phyloP scores from a whole-genome alignment of 1,140 invertebrate genomes.

The Drosophila grimshawi region DNA sequence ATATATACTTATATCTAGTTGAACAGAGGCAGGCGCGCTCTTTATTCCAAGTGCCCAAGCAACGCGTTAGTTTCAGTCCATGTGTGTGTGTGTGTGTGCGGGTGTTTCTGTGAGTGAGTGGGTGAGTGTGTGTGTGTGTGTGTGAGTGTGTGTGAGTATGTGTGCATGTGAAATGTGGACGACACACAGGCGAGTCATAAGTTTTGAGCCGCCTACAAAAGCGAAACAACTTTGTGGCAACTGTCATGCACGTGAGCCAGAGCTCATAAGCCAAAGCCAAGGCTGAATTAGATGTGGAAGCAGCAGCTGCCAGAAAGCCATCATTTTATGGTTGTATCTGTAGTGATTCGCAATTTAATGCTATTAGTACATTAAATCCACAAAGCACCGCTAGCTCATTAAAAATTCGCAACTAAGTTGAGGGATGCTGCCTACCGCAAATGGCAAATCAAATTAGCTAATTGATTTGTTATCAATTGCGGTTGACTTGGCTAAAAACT shows the following conservation, averaged over 20 bases:
- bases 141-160: too few species aligned
- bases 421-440: slow-evolving; percentile 24
- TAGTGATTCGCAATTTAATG: slow-evolving; percentile 44
- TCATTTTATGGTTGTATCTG: background rate
- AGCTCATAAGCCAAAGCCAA: slow-evolving; percentile 36
- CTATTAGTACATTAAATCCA: slow-evolving; percentile 9
- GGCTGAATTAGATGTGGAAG: background rate
- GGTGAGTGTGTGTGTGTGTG: background rate
- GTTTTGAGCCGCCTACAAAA: slow-evolving; percentile 43
- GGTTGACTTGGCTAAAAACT: slow-evolving; percentile 26
- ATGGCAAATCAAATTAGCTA: slow-evolving; percentile 58
- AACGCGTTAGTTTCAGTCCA: slow-evolving; percentile 57
- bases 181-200: slow-evolving; percentile 24
- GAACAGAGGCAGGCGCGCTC: slow-evolving; percentile 32
- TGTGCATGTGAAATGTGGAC: slow-evolving; percentile 9
- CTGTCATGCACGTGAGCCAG: slow-evolving; percentile 28
- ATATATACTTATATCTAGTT: slow-evolving; percentile 30
- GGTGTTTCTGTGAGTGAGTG: background rate
- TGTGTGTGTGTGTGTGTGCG: slow-evolving; percentile 22
- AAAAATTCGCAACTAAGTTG: slow-evolving; percentile 25
- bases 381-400: slow-evolving; percentile 42
- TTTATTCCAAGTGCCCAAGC: slow-evolving; percentile 60
- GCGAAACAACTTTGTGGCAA: slow-evolving; percentile 22
- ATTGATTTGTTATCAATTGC: slow-evolving; percentile 66
- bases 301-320: background rate